Evolutionary conservation across 2,888 invertebrate species (phyloP).

Genomic region (Yponomeuta cagnagella): DNA sequence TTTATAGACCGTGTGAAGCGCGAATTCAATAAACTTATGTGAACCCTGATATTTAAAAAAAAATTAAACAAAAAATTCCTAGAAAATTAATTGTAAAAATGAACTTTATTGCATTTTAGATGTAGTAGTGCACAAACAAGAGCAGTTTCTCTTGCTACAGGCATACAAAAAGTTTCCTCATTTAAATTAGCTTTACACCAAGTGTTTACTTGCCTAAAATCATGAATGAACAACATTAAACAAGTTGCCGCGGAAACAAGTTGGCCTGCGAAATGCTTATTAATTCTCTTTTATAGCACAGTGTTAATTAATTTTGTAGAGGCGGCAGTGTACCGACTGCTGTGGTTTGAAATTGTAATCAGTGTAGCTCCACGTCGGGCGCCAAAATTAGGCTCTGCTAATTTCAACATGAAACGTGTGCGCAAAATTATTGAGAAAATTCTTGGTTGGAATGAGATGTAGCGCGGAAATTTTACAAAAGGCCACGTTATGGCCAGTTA

Average conservation of each 20-base stretch:
- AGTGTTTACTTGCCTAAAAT: not conserved
- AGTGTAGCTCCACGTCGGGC: not conserved
- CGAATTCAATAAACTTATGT: no score
- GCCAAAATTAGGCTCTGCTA: not conserved
- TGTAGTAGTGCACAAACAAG: no score
- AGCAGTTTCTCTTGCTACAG: no score
- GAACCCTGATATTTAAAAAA: no score
- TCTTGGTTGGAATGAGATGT: not conserved
- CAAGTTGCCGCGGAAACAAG: slow-evolving; percentile 1
- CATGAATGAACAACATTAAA: not conserved
- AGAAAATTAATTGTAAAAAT: no score
- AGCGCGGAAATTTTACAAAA: not conserved
- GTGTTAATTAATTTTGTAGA: slow-evolving; percentile 6
- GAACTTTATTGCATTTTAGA: no score
- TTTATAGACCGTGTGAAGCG: no score
- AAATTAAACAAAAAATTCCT: no score
- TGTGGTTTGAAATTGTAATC: slow-evolving; percentile 8
- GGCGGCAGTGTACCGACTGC: not conserved
- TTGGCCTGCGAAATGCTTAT: not conserved
- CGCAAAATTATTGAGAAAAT: not conserved
- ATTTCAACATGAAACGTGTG: not conserved
- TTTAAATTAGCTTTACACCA: not conserved
- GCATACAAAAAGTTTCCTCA: not conserved
- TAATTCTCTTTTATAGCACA: not conserved
- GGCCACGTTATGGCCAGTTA: no score